Conservation (phyloP, 2,113 vertebrate genomes). For the Lagopus muta region DNA sequence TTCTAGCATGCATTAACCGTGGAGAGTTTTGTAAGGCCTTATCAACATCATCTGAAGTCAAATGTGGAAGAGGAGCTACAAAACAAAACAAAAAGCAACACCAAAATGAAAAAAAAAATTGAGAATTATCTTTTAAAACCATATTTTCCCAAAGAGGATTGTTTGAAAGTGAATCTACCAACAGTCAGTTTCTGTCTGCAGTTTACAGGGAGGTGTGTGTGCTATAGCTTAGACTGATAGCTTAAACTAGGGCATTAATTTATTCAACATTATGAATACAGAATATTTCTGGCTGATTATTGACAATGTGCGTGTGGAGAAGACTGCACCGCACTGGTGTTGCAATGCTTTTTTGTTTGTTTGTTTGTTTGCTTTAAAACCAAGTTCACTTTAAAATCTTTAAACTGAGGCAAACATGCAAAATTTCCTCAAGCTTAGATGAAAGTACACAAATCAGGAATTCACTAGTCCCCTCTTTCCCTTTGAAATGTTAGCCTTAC, state of each 20-base stretch:
- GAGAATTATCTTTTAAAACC: constrained; percentile 58
- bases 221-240: neutral
- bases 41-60: constrained; percentile 97
- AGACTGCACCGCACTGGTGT: constrained; percentile 72
- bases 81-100: constrained; percentile 84
- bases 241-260: constrained; percentile 14
- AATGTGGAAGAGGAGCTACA: constrained; percentile 94
- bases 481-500: neutral
- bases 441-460: neutral
- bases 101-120: constrained; percentile 78
- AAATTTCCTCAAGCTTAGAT: neutral
- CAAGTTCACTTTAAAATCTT: neutral
- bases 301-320: constrained; percentile 50
- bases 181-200: neutral
- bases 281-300: neutral
- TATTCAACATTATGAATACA: neutral
- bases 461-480: neutral
- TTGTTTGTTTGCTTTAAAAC: neutral
- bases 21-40: constrained; percentile 95
- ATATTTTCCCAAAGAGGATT: constrained; percentile 59
- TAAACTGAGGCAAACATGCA: neutral
- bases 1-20: constrained; percentile 95
- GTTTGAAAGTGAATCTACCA: neutral
- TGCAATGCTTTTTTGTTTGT: constrained; percentile 9
- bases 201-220: neutral